Evolutionary conservation across 2,888 invertebrate genomes (phyloP).

Genomic region (Trichopoda pennipes): DNA sequence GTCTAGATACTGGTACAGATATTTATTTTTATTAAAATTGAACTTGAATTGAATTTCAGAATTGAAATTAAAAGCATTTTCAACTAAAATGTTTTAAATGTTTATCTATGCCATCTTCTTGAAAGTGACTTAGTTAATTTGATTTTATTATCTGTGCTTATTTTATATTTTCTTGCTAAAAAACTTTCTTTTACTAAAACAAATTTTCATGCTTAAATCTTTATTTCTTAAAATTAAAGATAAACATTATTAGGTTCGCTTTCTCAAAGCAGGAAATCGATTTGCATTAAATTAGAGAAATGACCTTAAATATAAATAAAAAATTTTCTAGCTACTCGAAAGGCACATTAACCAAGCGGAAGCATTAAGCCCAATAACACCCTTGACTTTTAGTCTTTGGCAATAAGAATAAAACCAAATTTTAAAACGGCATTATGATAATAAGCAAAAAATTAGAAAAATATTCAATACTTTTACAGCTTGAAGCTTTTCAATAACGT

Average conservation of each 20-base stretch:
- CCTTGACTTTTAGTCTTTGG: slow-evolving; percentile 47
- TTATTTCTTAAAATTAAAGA: neutral
- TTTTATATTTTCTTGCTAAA: neutral
- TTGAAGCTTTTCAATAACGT: neutral
- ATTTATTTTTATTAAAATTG: too few species aligned
- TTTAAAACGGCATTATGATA: slow-evolving; percentile 37
- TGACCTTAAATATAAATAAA: slow-evolving; percentile 9
- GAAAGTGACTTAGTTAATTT: neutral
- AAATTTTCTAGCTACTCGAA: slow-evolving; percentile 1
- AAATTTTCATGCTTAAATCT: slow-evolving; percentile 10
- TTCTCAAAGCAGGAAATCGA: slow-evolving; percentile 4
- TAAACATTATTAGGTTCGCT: neutral
- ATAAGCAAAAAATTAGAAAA: slow-evolving; percentile 20
- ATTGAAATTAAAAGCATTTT: too few species aligned
- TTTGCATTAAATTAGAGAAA: slow-evolving; percentile 55
- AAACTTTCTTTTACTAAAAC: neutral
- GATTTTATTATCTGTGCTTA: neutral
- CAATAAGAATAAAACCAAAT: slow-evolving; percentile 4
- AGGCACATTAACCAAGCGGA: slow-evolving; percentile 43
- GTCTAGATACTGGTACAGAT: too few species aligned
- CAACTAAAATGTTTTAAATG: too few species aligned
- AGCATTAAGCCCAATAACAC: slow-evolving; percentile 55
- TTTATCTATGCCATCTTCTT: neutral
- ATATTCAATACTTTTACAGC: neutral
- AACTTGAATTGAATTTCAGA: too few species aligned